Evolutionary conservation across 2,113 vertebrate genomes (phyloP), one percentile per base, ranked within the genome.

Genomic region (Noturus placidus): DNA sequence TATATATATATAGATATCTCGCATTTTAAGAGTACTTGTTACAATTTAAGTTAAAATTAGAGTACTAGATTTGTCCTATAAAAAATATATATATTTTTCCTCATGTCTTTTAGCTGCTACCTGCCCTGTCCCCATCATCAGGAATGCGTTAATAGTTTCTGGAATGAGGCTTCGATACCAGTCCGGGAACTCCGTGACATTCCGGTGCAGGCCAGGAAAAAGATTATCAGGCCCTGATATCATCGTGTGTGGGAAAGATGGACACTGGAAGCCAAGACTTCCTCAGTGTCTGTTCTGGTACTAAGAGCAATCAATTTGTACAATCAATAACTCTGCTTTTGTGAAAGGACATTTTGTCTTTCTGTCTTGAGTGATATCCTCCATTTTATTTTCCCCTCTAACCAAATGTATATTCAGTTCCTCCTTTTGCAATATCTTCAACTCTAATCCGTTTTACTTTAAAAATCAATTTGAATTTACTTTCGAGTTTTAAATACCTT

Each of bases 191-290:
- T 1, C 19, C 0, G 78, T 86, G n/a, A 46, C 0, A 5, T 22
- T 89, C 67, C 13, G 14, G 67, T 90, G 89, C 33, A 52, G 4
- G 14, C 87, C 77, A 27, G 87, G 89, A 70, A 70, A 2, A 5
- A 82, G 19, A 35, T n/a, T 88, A 2, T 1, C 0, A 1, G 89
- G 82, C 0, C 11, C 50, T 22, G 13, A 10, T 30, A 20, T 46
- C 11, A 30, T 89, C 87, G 85, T 59, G 5, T 90, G 89, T 81
- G 89, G 82, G 20, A 0, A 0, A 22, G 67, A 90, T 13, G 85
- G 85, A 80, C 0, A 52, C 4, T 90, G 89, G 89, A 81, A 10
- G 19, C 89, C 89, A 38, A 25, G n/a, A 3, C 81, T 87, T 7
- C 89, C 87, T 17, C 30, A 8, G 0, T 90, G 89, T 69, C 11